Evolutionary conservation across 2,113 vertebrate genomes (phyloP), one percentile per base, ranked within the genome.

Genomic region (Phaethon lepturus): DNA sequence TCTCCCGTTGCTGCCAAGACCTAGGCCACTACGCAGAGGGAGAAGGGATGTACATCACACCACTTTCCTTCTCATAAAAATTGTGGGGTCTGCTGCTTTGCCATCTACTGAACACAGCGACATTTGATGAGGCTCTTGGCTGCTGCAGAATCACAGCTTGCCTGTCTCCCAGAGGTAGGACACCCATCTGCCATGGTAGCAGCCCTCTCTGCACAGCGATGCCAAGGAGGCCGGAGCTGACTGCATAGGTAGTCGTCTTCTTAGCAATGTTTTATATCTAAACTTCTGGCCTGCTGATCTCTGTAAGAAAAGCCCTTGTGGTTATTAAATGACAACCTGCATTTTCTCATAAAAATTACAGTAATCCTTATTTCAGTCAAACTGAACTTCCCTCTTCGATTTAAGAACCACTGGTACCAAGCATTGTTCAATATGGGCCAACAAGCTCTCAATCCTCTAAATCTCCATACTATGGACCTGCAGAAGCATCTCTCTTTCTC

Each of bases 251-350:
- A 66, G 35, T 59, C 4, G 9, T 10, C 68, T 87, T 76, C 84
- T 66, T 22, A 86, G 86, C 93, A 88, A 95, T 24, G 73, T 81
- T 93, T 75, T 81, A 84, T 42, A 74, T 59, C 49, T 73, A 28
- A 95, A 85, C 80, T 77, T 62, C 83, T 96, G 94, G 45, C 95
- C 82, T 95, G 93, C 58, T 93, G 68, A 56, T 23, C 82, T 94
- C 64, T 68, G 55, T 53, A 35, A 92, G 49, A 93, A 95, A 97
- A 96, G 77, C 49, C 45, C 4, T 71, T 86, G 64, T 11, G 76
- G 87, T 73, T 95, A 80, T 58, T 89, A 83, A 81, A 64, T n/a
- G 64, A 53, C 40, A 74, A 87, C 82, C 76, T 88, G 82, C 94
- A 94, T 86, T 91, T 84, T 68, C 86, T 71, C 75, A 93, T 50